Base-by-base conservation (phyloP, 1,140 invertebrate species). In the Proctacanthus coquilletti region DNA sequence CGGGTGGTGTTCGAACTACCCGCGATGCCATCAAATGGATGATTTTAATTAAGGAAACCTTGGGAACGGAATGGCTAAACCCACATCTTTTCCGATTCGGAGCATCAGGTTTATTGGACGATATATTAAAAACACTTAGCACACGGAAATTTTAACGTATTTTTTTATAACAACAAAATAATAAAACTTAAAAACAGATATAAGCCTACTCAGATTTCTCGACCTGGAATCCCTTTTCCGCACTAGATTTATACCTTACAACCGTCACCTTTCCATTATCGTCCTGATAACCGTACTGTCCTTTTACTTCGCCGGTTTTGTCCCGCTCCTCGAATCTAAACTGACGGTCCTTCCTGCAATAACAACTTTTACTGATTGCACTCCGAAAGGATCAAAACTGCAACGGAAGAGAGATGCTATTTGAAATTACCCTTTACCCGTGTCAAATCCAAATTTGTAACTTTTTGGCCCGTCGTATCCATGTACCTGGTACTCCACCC, bases 1-100 rank as follows among this genome's bases (percentile, higher is more conserved):
- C 95, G 31, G 95, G 95, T 33, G 95, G 95, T 17, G 87, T 99
- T 35, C 72, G 77, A 45, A 87, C 81, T n/a, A 71, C 78, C 1
- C 68, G 75, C 40, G 87, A 98, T 64, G 83, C 86, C 0, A 64
- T 95, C 21, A 66, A 76, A 18, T 98, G 91, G 88, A 62, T 95
- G 38, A 68, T 78, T 10, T 62, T 98, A 13, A 72, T 97, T 14
- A 77, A 89, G 53, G 73, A 77, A 53, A 75, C 91, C 46, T 66
- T 98, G 4, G 94, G 93, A 9, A 63, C 76, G 42, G 75, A 84
- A 21, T 98, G 92, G 92, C 56, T 95, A 2, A 71, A 71, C 23
- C 77, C 80, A 2, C 48, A 77, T 38, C 60, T 93, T 2, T 98
- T 98, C 58, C 72, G 95, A 35, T 87, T 99, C 48, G 95, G 95